Evolutionary conservation across 2,113 vertebrate genomes (phyloP).

Genomic region (Phodopus roborovskii): DNA sequence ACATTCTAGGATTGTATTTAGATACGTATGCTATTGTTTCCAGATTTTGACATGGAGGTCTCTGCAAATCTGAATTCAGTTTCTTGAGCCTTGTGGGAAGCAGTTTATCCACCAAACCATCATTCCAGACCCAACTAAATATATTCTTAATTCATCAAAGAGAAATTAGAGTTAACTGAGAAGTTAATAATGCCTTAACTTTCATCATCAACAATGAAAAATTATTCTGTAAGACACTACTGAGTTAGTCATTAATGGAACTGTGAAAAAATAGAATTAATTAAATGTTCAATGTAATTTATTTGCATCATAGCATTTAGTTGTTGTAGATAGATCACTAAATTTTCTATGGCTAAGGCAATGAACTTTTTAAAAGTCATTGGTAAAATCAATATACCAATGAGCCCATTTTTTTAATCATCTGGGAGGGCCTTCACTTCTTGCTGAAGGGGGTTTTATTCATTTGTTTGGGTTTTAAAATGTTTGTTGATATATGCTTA

Average conservation of each 20-base stretch:
- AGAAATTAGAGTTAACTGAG: constrained; percentile 29
- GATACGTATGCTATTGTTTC: too few relatives aligned
- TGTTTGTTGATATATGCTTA: not conserved
- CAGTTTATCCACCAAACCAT: not conserved
- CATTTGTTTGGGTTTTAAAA: not conserved
- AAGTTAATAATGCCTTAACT: constrained; percentile 27
- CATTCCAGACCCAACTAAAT: not conserved
- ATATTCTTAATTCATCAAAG: not conserved
- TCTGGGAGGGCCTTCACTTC: not conserved
- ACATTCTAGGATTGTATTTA: too few relatives aligned
- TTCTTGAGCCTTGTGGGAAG: not conserved
- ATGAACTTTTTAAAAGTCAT: not conserved
- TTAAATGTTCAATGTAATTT: constrained; percentile 28
- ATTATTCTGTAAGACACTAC: not conserved
- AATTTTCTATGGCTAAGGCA: not conserved
- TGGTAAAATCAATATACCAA: not conserved
- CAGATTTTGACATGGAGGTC: not conserved
- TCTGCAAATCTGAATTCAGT: not conserved
- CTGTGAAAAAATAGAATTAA: constrained; percentile 17
- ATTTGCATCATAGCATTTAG: constrained; percentile 46
- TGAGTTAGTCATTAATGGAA: not conserved
- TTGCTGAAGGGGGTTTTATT: not conserved
- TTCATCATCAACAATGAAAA: not conserved
- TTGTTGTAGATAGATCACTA: not conserved
- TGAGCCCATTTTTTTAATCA: not conserved